phyloP scores from a whole-genome alignment of 2,113 vertebrate species.

The Pseudonaja textilis region DNA sequence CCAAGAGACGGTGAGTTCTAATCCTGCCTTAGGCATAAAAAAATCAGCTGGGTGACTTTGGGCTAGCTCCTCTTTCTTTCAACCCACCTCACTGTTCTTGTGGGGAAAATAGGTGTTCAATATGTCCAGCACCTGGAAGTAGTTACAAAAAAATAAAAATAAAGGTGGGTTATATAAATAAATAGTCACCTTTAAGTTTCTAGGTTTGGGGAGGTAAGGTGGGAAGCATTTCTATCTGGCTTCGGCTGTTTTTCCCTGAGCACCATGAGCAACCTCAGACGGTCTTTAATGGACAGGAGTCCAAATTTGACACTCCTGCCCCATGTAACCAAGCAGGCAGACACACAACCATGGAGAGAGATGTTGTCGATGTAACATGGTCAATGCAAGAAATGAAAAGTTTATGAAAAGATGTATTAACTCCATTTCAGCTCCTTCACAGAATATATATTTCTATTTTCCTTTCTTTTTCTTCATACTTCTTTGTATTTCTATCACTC shows the following conservation, averaged over 20 bases:
- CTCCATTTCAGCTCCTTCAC: not conserved
- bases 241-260: not conserved
- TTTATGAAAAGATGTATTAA: not conserved
- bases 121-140: not conserved
- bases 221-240: not conserved
- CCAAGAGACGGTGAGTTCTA: no score
- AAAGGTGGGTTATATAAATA: not conserved
- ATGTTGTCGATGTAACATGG: not conserved
- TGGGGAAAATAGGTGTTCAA: not conserved
- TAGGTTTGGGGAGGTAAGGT: not conserved
- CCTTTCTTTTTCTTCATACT: not conserved
- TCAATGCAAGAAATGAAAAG: not conserved
- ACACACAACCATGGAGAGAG: not conserved
- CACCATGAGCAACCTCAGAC: not conserved
- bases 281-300: not conserved
- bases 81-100: not conserved
- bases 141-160: not conserved
- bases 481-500: not conserved
- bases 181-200: not conserved
- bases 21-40: no score
- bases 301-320: not conserved
- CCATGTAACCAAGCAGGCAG: no score
- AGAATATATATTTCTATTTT: not conserved
- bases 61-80: not conserved
- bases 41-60: no score